Percentiles rank a stretch among this genome's conserved stretches.
Conservation (phyloP, 2,113 vertebrate species). For the Trematocara unimaculatum region DNA sequence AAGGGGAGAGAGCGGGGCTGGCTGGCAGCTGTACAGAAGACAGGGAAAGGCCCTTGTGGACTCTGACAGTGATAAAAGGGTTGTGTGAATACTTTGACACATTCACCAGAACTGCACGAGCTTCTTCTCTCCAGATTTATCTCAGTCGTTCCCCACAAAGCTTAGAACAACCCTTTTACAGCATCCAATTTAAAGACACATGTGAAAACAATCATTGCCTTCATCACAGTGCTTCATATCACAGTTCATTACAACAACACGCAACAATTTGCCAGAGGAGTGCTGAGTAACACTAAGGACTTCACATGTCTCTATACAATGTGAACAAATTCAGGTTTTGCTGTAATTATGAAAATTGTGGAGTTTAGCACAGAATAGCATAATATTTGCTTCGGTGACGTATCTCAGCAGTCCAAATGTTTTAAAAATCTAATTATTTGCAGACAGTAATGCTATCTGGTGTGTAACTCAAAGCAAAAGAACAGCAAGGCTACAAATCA, state of each 20-base stretch:
- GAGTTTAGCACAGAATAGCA: neutral
- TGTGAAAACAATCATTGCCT: neutral
- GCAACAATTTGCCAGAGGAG: neutral
- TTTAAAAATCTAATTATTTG: neutral
- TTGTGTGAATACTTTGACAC: constrained; percentile 46
- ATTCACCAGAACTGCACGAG: constrained; percentile 14
- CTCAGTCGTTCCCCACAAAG: neutral
- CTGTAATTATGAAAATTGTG: neutral
- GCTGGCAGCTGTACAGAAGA: constrained; percentile 18
- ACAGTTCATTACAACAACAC: neutral
- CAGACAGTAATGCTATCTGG: neutral
- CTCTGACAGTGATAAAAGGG: constrained; percentile 51
- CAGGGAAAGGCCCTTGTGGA: constrained; percentile 31
- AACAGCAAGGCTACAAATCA: neutral
- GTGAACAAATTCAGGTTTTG: neutral
- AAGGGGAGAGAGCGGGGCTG: neutral
- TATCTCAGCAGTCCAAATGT: constrained; percentile 25
- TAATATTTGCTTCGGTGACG: neutral
- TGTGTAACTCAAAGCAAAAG: neutral
- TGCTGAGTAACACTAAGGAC: constrained; percentile 22
- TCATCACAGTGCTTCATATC: neutral
- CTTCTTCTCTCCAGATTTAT: neutral
- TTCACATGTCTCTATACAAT: neutral
- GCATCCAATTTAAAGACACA: neutral
- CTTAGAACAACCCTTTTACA: neutral